These are phyloP conservation scores for Thinocorus orbignyianus DNA, from an alignment of 2,113 vertebrate genomes.

Conservation along the genomic window DNA sequence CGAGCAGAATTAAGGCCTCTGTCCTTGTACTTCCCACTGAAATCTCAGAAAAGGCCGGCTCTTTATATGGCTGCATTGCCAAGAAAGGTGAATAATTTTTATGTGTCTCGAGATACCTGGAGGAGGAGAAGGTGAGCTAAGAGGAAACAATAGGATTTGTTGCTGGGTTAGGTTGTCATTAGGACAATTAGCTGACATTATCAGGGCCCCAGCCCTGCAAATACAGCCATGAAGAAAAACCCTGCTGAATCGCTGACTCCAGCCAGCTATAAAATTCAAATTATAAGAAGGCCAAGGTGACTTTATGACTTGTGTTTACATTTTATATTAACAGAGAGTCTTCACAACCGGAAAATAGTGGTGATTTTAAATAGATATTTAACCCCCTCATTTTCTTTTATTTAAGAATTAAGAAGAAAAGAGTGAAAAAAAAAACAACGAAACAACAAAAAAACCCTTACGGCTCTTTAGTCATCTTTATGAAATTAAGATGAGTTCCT, in stretches of 20 bases:
- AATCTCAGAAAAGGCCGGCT: background rate
- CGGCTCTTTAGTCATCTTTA: background rate
- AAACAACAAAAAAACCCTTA: background rate
- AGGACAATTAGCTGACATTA: background rate
- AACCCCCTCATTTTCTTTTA: fast-evolving
- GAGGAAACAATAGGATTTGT: background rate
- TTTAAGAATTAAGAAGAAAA: background rate
- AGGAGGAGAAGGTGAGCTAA: background rate
- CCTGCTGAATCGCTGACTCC: background rate
- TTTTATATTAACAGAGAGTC: background rate
- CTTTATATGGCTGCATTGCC: background rate
- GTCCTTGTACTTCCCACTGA: background rate
- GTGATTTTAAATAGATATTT: background rate
- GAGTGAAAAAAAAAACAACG: background rate
- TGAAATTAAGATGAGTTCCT: background rate
- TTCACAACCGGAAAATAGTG: background rate
- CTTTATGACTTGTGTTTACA: background rate
- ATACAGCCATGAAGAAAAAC: background rate
- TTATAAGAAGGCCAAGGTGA: background rate
- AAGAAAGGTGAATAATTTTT: background rate
- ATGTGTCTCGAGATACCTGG: background rate
- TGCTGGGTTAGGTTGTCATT: background rate
- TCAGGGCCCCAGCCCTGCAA: background rate
- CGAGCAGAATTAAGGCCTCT: background rate
- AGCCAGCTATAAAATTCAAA: background rate